Evolutionary conservation across 2,888 invertebrate species (phyloP).

Genomic region (Palloptera scutellata): DNA sequence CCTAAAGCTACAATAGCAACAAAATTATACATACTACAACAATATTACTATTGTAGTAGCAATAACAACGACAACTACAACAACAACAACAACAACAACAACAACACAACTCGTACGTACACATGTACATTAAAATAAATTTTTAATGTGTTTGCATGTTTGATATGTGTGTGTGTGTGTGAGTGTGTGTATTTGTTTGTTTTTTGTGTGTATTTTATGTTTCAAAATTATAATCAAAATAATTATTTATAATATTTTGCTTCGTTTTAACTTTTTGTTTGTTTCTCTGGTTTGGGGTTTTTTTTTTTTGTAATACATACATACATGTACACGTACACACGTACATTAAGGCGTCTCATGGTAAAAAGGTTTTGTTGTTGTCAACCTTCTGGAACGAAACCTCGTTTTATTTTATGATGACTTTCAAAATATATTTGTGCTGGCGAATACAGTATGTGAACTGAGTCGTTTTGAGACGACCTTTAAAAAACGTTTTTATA

Average conservation of each 20-base stretch:
- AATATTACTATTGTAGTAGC: background rate
- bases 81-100: background rate
- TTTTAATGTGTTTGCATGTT: conserved; percentile 49
- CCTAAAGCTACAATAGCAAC: background rate
- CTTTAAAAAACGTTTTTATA: too few relatives aligned
- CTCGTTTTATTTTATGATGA: background rate
- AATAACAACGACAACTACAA: background rate
- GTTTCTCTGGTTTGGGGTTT: background rate
- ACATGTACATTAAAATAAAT: conserved; percentile 50
- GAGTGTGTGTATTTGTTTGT: conserved; percentile 32
- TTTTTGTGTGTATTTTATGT: conserved; percentile 14
- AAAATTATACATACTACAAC: background rate
- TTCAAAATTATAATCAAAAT: conserved; percentile 51
- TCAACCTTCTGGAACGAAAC: too few relatives aligned
- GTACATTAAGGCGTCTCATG: too few relatives aligned
- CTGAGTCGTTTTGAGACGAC: too few relatives aligned
- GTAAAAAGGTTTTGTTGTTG: too few relatives aligned
- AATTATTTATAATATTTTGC: conserved; percentile 50
- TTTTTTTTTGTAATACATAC: background rate
- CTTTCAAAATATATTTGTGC: too few relatives aligned
- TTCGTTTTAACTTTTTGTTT: conserved; percentile 4
- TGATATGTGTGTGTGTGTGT: conserved; percentile 30
- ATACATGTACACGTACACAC: background rate
- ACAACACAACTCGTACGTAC: background rate
- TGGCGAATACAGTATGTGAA: too few relatives aligned